These are phyloP conservation scores for Sialia sialis DNA, from an alignment of 2,113 vertebrate species.

Conservation along the genomic window DNA sequence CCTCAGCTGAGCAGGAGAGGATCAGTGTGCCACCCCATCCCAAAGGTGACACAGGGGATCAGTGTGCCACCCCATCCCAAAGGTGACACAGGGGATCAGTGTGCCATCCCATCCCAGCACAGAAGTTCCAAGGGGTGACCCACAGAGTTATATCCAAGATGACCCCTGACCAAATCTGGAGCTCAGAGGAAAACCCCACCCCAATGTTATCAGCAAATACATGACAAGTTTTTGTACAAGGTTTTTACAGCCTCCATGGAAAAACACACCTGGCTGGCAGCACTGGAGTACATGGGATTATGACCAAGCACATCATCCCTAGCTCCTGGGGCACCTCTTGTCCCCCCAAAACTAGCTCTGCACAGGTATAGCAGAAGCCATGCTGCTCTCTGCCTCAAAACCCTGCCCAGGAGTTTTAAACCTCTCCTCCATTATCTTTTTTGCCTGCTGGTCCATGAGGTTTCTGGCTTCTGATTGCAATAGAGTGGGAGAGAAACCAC, in stretches of 20 bases:
- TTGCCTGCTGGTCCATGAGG: not conserved
- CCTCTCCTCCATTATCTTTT: not conserved
- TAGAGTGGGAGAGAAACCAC: not conserved
- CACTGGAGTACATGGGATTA: rapidly evolving
- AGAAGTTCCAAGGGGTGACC: not conserved
- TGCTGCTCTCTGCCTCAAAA: not conserved
- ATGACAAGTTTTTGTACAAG: not conserved
- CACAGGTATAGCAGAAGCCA: not conserved
- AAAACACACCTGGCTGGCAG: not conserved
- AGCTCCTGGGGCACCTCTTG: not conserved
- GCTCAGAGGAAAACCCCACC: not conserved
- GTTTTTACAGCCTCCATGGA: not conserved
- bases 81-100: not conserved
- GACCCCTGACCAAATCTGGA: not conserved
- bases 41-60: not conserved
- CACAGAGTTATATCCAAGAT: not conserved
- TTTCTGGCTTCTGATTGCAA: not conserved
- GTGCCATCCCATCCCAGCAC: not conserved
- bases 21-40: not conserved
- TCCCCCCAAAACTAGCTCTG: not conserved
- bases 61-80: not conserved
- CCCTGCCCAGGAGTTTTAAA: not conserved
- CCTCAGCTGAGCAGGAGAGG: too few relatives aligned
- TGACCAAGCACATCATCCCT: not conserved
- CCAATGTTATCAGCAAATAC: rapidly evolving